phyloP scores from a whole-genome alignment of 2,797 vertebrate genomes.

The Pseudomugil tenellus region DNA sequence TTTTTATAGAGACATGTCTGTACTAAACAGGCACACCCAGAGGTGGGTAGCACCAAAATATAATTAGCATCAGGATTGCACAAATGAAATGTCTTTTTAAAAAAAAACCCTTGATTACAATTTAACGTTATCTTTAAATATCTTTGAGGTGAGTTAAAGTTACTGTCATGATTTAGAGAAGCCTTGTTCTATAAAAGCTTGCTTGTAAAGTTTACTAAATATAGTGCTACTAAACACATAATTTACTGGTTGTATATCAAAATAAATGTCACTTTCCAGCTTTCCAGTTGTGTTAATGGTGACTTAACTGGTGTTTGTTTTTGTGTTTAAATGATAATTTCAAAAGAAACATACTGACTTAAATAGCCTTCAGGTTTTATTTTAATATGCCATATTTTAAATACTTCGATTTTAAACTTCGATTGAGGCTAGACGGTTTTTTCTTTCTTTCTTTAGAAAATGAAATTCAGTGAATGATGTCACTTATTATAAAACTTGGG shows the following conservation, averaged over 20 bases:
- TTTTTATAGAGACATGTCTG: not conserved
- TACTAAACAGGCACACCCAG: not conserved
- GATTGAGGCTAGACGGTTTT: too few relatives aligned
- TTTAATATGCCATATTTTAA: not conserved
- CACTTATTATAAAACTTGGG: slow-evolving; percentile 10
- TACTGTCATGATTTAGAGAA: not conserved
- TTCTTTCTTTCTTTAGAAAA: not conserved
- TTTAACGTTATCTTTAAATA: not conserved
- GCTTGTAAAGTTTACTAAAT: not conserved
- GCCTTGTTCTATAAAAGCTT: not conserved
- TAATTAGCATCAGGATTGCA: not conserved
- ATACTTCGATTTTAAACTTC: too few relatives aligned
- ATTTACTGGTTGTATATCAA: not conserved
- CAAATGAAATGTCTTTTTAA: not conserved
- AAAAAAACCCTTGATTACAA: not conserved
- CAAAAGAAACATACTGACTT: not conserved
- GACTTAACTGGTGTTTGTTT: not conserved
- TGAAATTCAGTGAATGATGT: slow-evolving; percentile 1
- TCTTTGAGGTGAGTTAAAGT: not conserved
- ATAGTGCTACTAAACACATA: not conserved
- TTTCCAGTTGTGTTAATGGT: not conserved
- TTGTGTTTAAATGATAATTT: not conserved
- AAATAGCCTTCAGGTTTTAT: not conserved
- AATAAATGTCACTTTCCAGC: not conserved
- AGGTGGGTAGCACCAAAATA: not conserved